Conservation (phyloP, 1,140 invertebrate genomes). For the Zelostemma sp. region DNA sequence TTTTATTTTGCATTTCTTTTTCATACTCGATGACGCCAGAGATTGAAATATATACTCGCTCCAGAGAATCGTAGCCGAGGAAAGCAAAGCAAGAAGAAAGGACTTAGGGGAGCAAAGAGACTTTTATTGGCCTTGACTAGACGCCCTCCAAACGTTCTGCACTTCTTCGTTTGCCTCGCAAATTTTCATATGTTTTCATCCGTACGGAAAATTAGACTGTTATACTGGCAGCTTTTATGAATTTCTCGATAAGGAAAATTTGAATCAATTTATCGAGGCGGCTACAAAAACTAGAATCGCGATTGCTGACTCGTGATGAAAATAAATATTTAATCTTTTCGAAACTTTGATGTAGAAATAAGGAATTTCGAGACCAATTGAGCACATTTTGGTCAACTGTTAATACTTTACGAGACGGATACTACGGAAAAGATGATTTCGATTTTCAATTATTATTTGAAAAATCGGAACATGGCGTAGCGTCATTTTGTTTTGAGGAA, state of each 20-base stretch:
- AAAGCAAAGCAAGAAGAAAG: constrained; percentile 48
- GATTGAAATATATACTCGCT: constrained; percentile 50
- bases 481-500: constrained; percentile 56
- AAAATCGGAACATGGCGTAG: constrained; percentile 27
- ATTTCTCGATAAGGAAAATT: constrained; percentile 36
- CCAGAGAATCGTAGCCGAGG: constrained; percentile 49
- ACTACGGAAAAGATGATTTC: too few relatives aligned
- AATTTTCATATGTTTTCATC: constrained; percentile 71
- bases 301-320: background rate
- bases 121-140: constrained; percentile 70
- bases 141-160: constrained; percentile 62
- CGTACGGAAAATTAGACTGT: constrained; percentile 70
- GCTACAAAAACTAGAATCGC: constrained; percentile 21
- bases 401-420: too few relatives aligned
- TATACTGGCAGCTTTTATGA: constrained; percentile 51
- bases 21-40: constrained; percentile 44
- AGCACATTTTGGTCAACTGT: too few relatives aligned
- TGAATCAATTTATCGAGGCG: constrained; percentile 41
- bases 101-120: constrained; percentile 54
- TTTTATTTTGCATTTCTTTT: constrained; percentile 31
- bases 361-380: too few relatives aligned
- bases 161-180: constrained; percentile 65
- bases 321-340: background rate
- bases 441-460: too few relatives aligned
- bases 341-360: too few relatives aligned